Base-by-base conservation (phyloP, 23 tunicate species). In the Trididemnum clinides region DNA sequence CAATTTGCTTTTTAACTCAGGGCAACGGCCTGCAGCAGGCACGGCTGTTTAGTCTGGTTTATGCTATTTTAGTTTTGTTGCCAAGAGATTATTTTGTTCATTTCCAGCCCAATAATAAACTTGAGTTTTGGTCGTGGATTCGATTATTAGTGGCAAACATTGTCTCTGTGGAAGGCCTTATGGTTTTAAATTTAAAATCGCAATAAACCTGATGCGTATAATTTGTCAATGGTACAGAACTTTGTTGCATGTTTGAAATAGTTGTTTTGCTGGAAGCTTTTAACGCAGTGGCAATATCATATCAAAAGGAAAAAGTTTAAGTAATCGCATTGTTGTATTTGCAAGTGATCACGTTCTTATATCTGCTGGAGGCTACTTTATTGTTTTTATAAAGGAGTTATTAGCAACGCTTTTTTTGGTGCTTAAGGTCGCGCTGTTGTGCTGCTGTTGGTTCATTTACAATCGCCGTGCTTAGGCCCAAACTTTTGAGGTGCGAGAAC, bases 61-160 rank as follows among this genome's bases (percentile, higher is more conserved):
- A 50, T 35, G 2, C 44, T 2, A 1, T 78, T 18, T 30, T 28
- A 2, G 28, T 78, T 50, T 6, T 54, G 44, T 51, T 78, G 51
- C 83, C 83, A 2, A 12, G 35, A 28, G 83, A 78, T 54, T 74
- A 3, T n/a, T n/a, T 10, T n/a, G 66, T 59, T n/a, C 20, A 59
- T 19, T 10, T 10, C 22, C 3, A 19, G 21, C 15, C 15, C 54
- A 44, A 44, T 10, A 7, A 7, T 15, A 44, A 44, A 15, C 39
- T 31, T 28, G 77, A 28, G 26, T 33, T 71, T 31, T 78, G 83
- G 83, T 3, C 50, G 4, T 78, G 38, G 5, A 21, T 22, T 51
- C 83, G 83, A 3, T 51, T 78, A 15, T 2, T 78, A 12, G 36
- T 27, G 10, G 22, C 66, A 4, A 78, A 39, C 51, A 1, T 51